Evolutionary conservation across 2,797 vertebrate species (phyloP), one percentile per base, ranked within the genome.

Genomic region (Phrynocephalus forsythii): DNA sequence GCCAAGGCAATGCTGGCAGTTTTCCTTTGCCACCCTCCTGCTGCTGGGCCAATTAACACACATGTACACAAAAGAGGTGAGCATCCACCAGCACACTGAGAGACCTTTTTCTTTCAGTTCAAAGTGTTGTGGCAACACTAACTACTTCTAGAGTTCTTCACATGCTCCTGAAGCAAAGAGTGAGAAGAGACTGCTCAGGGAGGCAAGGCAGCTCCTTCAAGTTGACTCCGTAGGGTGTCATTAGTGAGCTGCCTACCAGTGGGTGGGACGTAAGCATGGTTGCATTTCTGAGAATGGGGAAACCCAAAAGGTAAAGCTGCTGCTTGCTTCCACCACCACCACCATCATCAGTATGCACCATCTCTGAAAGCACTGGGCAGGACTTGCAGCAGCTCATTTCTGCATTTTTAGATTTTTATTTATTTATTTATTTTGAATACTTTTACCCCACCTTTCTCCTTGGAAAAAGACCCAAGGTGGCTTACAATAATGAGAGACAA

Each of bases 21-120:
- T 68, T 86, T 78, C 68, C 69, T 83, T 90, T 44, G 75, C 69
- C 90, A 82, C 18, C 5, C 60, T 79, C 2, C 30, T 83, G 20
- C 20, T 68, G 13, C 33, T 82, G 83, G 82, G 77, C 13, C 79
- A 50, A 68, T 44, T 8, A 9, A 56, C 5, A 44, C 38, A 44
- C 38, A 30, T 9, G 0, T 0, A 86, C 30, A 75, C 4, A 79
- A 0, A 3, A 67, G 66, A 33, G 2, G 3, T 11, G 48, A 22
- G 38, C 60, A 68, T 69, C 69, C 28, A 68, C 1, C 30, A 82
- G 71, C 28, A 77, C 9, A 11, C 10, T 67, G 38, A 38, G 50
- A 78, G 16, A 30, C 20, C 63, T 33, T 52, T 30, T 83, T 89
- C 30, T 75, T 82, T 6, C 20, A 2, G 0, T 50, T 89, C 66